These are phyloP conservation scores for Columbina picui DNA, from an alignment of 2,113 vertebrate genomes.

Conservation along the genomic window DNA sequence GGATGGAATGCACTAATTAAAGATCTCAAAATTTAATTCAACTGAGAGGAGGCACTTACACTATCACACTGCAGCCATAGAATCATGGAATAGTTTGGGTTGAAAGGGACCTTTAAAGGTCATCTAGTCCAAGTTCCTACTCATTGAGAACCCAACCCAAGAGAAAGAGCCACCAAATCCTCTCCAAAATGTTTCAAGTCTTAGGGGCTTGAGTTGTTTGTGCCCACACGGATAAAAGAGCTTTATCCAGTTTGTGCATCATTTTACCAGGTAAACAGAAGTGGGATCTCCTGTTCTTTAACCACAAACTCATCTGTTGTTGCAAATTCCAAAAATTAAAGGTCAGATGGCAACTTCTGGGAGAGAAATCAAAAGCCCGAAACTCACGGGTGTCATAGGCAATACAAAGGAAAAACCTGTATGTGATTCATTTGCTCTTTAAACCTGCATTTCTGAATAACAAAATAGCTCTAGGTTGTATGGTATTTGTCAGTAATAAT, in stretches of 20 bases:
- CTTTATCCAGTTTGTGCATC: background rate
- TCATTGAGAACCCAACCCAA: background rate
- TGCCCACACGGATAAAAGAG: background rate
- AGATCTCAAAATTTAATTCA: background rate
- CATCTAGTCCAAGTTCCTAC: background rate
- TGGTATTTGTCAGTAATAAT: rapidly evolving
- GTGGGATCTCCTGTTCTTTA: background rate
- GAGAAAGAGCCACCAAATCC: background rate
- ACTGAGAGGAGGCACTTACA: background rate
- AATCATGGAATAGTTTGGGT: too few relatives aligned
- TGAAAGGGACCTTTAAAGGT: too few relatives aligned
- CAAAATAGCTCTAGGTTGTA: background rate
- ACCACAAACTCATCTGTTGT: background rate
- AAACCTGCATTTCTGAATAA: background rate
- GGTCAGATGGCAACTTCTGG: background rate
- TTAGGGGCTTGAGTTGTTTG: background rate
- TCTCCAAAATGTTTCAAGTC: background rate
- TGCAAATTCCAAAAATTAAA: background rate
- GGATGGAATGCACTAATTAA: background rate
- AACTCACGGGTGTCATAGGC: background rate
- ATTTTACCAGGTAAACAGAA: background rate
- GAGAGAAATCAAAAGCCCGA: background rate
- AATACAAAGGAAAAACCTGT: background rate
- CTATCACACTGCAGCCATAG: background rate
- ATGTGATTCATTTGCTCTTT: too few relatives aligned